Evolutionary conservation across 2,113 vertebrate species (phyloP), one percentile per base, ranked within the genome.

Genomic region (Albula goreensis): DNA sequence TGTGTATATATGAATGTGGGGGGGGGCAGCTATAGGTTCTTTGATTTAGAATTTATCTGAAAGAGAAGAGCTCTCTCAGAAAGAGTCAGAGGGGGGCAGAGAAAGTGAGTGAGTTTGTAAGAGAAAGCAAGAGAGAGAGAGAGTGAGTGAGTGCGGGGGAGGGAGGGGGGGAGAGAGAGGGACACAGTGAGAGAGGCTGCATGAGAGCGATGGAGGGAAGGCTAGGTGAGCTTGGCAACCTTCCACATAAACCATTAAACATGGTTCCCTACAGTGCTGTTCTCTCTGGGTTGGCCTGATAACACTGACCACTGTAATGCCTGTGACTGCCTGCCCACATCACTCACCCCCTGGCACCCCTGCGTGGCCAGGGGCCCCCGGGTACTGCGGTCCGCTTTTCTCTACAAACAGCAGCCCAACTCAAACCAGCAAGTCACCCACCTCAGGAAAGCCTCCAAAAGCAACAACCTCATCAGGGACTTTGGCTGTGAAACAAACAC

Each of bases 191-290:
- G 31, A 41, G 31, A 41, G 31, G 31, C 31, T 41, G 31, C 31
- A 41, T 41, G 66, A 77, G 11, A 87, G 74, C 57, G 83, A 41
- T 88, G 56, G 81, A 31, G 12, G 56, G 51, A 87, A 80, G 60
- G 70, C n/a, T 83, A 77, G 88, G 83, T 81, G 86, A 85, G 66
- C 86, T 90, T 93, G 93, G 91, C 92, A 91, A 78, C 83, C 89
- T 91, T 93, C 91, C 91, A 92, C 53, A 41, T 56, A 93, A 88
- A 92, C 91, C 92, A 93, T 93, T 91, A 91, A 89, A 92, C 81
- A 52, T 52, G 84, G 50, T 25, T 60, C 81, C 1, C 2, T 56
- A 19, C 60, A 66, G 5, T 17, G 81, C 19, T 12, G 12, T 12
- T 13, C 56, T 19, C 9, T 12, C 52, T 51, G 8, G 70, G 22